Evolutionary conservation across 2,888 invertebrate genomes (phyloP).

Genomic region (Margaritifera margaritifera): DNA sequence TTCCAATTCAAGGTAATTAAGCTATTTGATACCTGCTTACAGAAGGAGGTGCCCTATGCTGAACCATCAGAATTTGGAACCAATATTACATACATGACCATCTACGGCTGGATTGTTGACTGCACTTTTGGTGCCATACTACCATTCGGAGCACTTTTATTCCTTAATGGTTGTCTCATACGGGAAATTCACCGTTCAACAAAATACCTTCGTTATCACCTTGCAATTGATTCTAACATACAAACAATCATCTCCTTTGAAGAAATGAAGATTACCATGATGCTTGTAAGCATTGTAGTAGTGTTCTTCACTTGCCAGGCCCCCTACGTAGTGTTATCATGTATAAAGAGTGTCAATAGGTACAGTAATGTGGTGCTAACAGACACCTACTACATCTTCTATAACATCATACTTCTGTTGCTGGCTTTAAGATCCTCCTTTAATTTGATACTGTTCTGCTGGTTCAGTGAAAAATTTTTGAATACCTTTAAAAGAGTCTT

Average conservation of each 20-base stretch:
- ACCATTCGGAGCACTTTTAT: constrained; percentile 62
- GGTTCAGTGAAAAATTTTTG: constrained; percentile 72
- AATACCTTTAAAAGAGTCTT: constrained; percentile 67
- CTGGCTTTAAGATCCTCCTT: constrained; percentile 66
- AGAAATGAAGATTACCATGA: constrained; percentile 68
- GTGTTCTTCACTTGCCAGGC: constrained; percentile 69
- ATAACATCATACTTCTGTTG: constrained; percentile 40
- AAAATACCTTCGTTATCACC: constrained; percentile 61
- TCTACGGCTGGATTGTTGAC: constrained; percentile 56
- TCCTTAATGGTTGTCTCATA: constrained; percentile 65
- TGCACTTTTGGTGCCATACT: constrained; percentile 54
- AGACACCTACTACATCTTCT: constrained; percentile 25
- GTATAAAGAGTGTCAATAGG: constrained; percentile 28
- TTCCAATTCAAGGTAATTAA: constrained; percentile 47
- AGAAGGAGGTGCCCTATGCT: constrained; percentile 24
- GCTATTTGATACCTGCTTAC: constrained; percentile 18
- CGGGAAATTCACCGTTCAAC: constrained; percentile 67
- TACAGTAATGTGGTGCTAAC: constrained; percentile 25
- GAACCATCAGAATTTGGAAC: constrained; percentile 38
- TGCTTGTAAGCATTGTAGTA: constrained; percentile 67
- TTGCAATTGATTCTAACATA: constrained; percentile 48
- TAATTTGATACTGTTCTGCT: constrained; percentile 71
- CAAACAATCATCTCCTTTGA: constrained; percentile 62
- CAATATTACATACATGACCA: constrained; percentile 37
- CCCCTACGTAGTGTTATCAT: constrained; percentile 56